Evolutionary conservation across 2,113 vertebrate species (phyloP).

Genomic region (Upupa epops): DNA sequence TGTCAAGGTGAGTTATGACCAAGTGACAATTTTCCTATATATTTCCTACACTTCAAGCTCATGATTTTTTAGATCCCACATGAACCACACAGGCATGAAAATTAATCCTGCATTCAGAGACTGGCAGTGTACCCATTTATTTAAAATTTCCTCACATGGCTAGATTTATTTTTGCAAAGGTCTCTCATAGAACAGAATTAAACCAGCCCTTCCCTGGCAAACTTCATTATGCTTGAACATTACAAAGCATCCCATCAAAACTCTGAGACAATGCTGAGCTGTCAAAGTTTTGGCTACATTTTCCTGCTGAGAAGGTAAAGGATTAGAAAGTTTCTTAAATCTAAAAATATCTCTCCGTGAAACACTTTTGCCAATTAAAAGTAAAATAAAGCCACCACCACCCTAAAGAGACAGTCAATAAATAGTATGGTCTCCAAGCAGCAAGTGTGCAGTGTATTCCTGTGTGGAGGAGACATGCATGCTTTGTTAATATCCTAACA

Average conservation of each 20-base stretch:
- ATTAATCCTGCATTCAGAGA: neutral
- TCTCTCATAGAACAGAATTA: constrained; percentile 14
- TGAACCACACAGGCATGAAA: neutral
- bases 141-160: neutral
- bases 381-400: neutral
- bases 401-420: neutral
- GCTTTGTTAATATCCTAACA: neutral
- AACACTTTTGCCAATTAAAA: neutral
- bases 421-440: neutral
- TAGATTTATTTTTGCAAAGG: neutral
- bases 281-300: neutral
- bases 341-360: neutral
- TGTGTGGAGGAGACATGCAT: neutral
- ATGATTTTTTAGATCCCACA: neutral
- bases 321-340: constrained; percentile 18
- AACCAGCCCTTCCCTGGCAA: neutral
- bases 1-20: neutral
- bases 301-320: neutral
- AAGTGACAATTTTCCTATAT: neutral
- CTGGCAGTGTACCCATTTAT: neutral
- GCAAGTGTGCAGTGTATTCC: neutral
- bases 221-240: constrained; percentile 3
- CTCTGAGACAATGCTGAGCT: neutral
- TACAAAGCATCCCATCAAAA: constrained; percentile 1
- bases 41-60: neutral